phyloP scores from a whole-genome alignment of 2,888 invertebrate genomes.

The Syrphus vitripennis region DNA sequence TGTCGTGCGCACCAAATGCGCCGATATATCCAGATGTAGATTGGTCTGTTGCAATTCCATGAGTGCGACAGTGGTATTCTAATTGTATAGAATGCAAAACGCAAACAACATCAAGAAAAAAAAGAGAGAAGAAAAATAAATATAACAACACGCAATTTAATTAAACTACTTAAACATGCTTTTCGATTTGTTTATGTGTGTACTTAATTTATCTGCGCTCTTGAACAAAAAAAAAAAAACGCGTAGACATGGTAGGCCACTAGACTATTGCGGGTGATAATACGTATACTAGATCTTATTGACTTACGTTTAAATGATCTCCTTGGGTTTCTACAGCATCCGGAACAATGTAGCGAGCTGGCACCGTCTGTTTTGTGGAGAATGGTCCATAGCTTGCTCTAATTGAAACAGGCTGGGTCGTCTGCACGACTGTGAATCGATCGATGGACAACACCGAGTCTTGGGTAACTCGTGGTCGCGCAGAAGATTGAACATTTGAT shows the following conservation, averaged over 20 bases:
- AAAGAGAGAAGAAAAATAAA: neutral
- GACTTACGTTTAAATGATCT: slow-evolving; percentile 79
- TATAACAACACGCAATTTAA: slow-evolving; percentile 40
- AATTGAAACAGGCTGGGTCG: slow-evolving; percentile 94
- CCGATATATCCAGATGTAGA: slow-evolving; percentile 93
- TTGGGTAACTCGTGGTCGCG: slow-evolving; percentile 78
- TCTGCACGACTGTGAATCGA: slow-evolving; percentile 95
- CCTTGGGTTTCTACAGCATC: slow-evolving; percentile 87
- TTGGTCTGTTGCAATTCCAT: slow-evolving; percentile 86
- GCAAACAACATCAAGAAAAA: slow-evolving; percentile 10
- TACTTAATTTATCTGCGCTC: slow-evolving; percentile 27
- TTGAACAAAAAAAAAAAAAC: too few species aligned
- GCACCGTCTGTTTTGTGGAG: slow-evolving; percentile 96
- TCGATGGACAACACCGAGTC: slow-evolving; percentile 91
- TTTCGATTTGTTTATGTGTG: slow-evolving; percentile 24
- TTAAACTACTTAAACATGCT: slow-evolving; percentile 42
- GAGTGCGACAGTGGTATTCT: slow-evolving; percentile 83
- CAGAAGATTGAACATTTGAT: slow-evolving; percentile 76
- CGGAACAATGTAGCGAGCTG: slow-evolving; percentile 92
- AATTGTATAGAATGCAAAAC: slow-evolving; percentile 61
- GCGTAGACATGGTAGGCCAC: neutral
- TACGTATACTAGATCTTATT: slow-evolving; percentile 2
- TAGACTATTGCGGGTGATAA: neutral
- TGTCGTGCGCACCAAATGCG: slow-evolving; percentile 93
- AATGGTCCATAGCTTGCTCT: slow-evolving; percentile 97